Evolutionary conservation across 1,140 invertebrate genomes (phyloP).

Genomic region (Cydia splendana): DNA sequence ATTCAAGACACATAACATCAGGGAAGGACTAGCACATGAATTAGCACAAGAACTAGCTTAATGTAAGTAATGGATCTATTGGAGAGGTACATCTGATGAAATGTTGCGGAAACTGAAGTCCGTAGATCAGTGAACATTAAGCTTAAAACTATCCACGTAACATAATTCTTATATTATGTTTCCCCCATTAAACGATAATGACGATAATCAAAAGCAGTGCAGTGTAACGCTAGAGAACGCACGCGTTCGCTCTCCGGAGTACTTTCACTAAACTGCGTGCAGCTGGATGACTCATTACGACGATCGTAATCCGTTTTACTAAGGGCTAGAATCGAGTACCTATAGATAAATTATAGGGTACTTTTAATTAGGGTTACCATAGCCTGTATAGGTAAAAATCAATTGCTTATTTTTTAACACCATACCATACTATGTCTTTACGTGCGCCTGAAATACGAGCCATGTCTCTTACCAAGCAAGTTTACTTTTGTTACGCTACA

Average conservation of each 20-base stretch:
- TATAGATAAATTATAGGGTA: neutral
- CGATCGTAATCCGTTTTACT: neutral
- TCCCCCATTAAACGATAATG: constrained; percentile 16
- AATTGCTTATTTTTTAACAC: neutral
- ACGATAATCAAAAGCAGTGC: constrained; percentile 27
- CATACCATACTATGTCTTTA: neutral
- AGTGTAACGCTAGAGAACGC: constrained; percentile 19
- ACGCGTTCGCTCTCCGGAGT: constrained; percentile 20
- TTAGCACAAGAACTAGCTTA: too few species aligned
- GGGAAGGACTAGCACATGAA: too few species aligned
- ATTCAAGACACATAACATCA: neutral
- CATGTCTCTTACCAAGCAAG: neutral
- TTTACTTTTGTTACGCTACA: neutral
- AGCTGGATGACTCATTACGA: neutral
- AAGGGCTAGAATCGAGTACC: neutral
- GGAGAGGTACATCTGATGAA: neutral
- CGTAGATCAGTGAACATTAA: neutral
- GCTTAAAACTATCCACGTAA: neutral
- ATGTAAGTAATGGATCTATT: neutral
- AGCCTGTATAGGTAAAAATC: neutral
- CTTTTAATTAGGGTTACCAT: constrained; percentile 3
- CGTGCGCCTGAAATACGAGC: neutral
- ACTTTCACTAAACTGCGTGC: constrained; percentile 1
- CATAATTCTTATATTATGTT: constrained; percentile 21
- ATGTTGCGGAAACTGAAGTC: neutral